Evolutionary conservation across 2,797 vertebrate species (phyloP).

Genomic region (Zenarchopterus dispar): DNA sequence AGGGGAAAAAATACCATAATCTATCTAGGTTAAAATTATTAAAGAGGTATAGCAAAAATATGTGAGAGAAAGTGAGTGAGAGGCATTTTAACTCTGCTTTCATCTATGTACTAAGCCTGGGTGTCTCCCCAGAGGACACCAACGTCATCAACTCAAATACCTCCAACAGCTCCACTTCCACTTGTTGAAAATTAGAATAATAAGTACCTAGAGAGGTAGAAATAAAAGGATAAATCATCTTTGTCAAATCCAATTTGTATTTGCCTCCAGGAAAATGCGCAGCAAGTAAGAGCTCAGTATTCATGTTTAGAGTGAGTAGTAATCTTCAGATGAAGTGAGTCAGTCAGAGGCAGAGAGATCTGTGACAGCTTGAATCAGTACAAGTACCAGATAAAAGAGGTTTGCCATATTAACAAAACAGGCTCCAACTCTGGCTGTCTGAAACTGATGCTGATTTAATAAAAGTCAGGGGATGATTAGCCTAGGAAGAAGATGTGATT

Average conservation of each 20-base stretch:
- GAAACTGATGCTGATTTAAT: conserved; percentile 68
- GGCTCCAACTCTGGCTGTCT: conserved; percentile 44
- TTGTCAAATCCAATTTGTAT: conserved; percentile 78
- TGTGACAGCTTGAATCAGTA: conserved; percentile 65
- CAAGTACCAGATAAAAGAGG: conserved; percentile 34
- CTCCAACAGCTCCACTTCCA: conserved; percentile 62
- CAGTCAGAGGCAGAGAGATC: conserved; percentile 57
- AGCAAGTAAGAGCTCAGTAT: conserved; percentile 57
- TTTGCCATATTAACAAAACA: conserved; percentile 25
- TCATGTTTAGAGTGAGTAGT: conserved; percentile 62
- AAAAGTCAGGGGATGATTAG: conserved; percentile 62
- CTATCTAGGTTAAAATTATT: conserved; percentile 24
- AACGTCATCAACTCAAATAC: conserved; percentile 64
- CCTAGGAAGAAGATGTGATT: conserved; percentile 58
- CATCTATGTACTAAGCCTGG: no score
- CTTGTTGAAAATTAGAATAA: conserved; percentile 68
- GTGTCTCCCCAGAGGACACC: conserved; percentile 70
- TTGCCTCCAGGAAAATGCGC: conserved; percentile 55
- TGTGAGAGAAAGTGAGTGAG: conserved; percentile 43
- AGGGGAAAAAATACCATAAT: conserved; percentile 32
- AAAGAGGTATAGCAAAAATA: conserved; percentile 27
- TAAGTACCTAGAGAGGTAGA: conserved; percentile 64
- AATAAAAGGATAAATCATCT: conserved; percentile 73
- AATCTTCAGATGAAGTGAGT: conserved; percentile 74
- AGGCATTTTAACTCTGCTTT: conserved; percentile 68